These are phyloP conservation scores for Globicephala melas DNA, from an alignment of 2,113 vertebrate genomes.

Conservation along the genomic window DNA sequence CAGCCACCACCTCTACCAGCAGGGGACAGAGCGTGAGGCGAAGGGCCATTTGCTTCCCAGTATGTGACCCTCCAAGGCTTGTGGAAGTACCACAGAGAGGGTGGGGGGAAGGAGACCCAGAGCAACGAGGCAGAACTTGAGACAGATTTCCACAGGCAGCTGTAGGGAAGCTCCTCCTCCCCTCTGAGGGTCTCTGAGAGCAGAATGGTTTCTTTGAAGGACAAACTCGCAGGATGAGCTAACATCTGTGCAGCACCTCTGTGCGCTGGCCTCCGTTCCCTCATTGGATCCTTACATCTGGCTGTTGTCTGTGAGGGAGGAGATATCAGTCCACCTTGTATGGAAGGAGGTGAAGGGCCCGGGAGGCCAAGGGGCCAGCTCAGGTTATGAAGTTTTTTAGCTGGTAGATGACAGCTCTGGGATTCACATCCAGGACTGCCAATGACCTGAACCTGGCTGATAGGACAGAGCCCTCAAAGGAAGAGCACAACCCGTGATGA, in stretches of 20 bases:
- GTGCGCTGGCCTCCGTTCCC: too few relatives aligned
- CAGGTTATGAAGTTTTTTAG: neutral
- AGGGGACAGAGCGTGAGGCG: neutral
- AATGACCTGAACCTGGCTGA: neutral
- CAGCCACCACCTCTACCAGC: neutral
- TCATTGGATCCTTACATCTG: neutral
- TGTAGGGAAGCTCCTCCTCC: neutral
- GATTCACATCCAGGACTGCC: neutral
- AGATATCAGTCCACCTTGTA: accelerated
- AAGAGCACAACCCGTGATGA: too few relatives aligned
- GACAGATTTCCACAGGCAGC: neutral
- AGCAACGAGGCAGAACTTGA: conserved; percentile 34
- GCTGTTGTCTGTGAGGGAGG: neutral
- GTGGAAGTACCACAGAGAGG: neutral
- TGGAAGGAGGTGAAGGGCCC: neutral
- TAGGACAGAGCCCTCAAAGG: neutral
- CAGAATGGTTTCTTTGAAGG: neutral
- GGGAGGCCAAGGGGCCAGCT: neutral
- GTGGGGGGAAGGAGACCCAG: neutral
- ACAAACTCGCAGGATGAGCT: neutral
- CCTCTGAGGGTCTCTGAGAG: neutral
- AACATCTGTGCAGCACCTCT: neutral
- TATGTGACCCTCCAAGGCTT: neutral
- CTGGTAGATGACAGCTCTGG: neutral
- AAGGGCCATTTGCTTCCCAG: conserved; percentile 31